Evolutionary conservation across 1,140 invertebrate genomes (phyloP), one percentile per base, ranked within the genome.

Genomic region (Tribolium madens): DNA sequence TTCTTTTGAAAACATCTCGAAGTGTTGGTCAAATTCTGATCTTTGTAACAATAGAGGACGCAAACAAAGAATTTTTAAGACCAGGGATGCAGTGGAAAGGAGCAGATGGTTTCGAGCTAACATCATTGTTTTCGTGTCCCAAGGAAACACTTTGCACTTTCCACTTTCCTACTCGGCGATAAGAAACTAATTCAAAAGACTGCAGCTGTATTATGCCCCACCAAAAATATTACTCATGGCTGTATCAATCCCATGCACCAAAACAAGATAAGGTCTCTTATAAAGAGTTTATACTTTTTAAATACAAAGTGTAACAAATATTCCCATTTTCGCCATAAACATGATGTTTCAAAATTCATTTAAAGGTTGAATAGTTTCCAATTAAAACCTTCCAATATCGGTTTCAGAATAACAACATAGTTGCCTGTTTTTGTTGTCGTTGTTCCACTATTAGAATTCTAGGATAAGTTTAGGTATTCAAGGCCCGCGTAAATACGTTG

Each of bases 141-240:
- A 74, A 57, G 74, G 79, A 80, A 78, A 80, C 77, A 80, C 79
- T 80, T 80, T 80, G 77, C 79, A 80, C 79, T 80, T 79, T 80
- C 76, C 78, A 77, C 72, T 77, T 79, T 77, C 74, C 48, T 50
- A 57, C 42, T 70, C 31, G 50, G 57, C 53, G 47, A 33, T 31
- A 47, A 64, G 42, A 78, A 78, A 80, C 76, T 77, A 75, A 78
- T 78, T 75, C 73, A 80, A 78, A 80, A 76, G 78, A 77, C 78
- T 80, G 48, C 52, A 52, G 68, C 47, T 48, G 26, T 75, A 48
- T 75, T 48, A 74, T 42, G 52, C 57, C 2, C 53, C n/a, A 53
- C 36, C 10, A 68, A 57, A 75, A 26, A 75, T 75, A 74, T 42
- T 17, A 18, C 50, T 53, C 73, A 14, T 18, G 13, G 36, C 64